Base-by-base conservation (phyloP, 2,113 vertebrate species). In the Pachyramphus minor region DNA sequence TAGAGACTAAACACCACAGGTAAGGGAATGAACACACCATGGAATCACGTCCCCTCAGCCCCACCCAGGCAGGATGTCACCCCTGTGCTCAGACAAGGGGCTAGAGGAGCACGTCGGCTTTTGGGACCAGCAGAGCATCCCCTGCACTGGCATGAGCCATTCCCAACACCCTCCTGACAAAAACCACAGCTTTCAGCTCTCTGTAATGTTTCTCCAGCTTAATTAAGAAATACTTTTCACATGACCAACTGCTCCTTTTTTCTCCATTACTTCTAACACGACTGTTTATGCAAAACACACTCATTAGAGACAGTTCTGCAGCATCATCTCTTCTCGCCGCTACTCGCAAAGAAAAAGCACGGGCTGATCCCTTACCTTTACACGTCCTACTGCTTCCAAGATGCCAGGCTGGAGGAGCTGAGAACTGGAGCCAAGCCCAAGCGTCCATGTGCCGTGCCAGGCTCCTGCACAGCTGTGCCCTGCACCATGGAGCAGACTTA, bases 1-100 rank as follows among this genome's bases (percentile, higher is more conserved):
- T 45, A 0, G 30, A 27, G 58, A 2, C 8, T 3, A 20, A 3
- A 1, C 1, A 2, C 5, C 9, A 0, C 24, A 2, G 45, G 8
- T 0, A 1, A 4, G 64, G 53, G 9, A 18, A 8, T 2, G 11
- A 35, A 3, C 55, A 4, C 33, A 3, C 39, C 33, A 0, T 0
- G 10, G 6, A 42, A 45, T 4, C 28, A 1, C 0, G 3, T 12
- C 28, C 23, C n/a, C 50, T 12, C 0, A 8, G 28, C 6, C 5
- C 76, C 50, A 5, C 1, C 41, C 66, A 12, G 2, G 30, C 47
- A 6, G 59, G 49, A 2, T 0, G 37, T 7, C 78, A 4, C 6
- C 47, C 27, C 35, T 5, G 21, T 5, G 0, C 3, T 11, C 19
- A 0, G 28, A 18, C 50, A 14, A 5, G 24, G 41, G 11, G 2